Base-by-base conservation (phyloP, 2,797 vertebrate genomes). In the Urocyon cinereoargenteus region DNA sequence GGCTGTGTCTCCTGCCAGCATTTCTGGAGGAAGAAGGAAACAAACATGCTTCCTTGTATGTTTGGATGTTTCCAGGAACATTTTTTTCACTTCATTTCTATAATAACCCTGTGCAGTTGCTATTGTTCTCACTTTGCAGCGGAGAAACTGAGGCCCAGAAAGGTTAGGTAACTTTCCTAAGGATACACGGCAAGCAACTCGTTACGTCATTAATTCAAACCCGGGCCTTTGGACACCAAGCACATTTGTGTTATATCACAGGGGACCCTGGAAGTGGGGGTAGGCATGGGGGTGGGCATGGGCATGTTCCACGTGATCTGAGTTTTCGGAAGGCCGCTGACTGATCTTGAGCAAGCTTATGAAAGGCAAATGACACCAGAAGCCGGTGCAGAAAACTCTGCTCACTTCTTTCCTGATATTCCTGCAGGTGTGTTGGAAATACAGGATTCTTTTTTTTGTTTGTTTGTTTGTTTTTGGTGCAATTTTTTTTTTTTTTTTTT, bases 281-380 rank as follows among this genome's bases (percentile, higher is more conserved):
- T n/a, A 10, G 40, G 31, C 3, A 21, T 0, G n/a, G 11, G 34
- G 70, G 7, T 2, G 24, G 34, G 13, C 55, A 7, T 2, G 24
- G 28, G 9, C 55, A 7, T 26, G 26, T 64, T 73, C 86, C 55
- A 31, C 8, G 0, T 4, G 26, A 5, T 66, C 16, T 49, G 22
- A 57, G 28, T 22, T 87, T 19, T 59, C 10, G 14, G 57, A 78
- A 64, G 36, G 36, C 24, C 2, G n/a, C 3, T 21, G 31, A n/a
- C 62, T 51, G 55, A 59, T 31, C 45, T 18, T 13, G 57, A 53
- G 49, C 57, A 55, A 18, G 22, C 4, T 24, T n/a, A 40, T n/a
- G 73, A 73, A 73, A 59, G 57, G 36, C 34, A 79, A 45, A 21
- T 28, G 62, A 62, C 31, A 34, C 59, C 31, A 53, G 36, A 81